Conservation (phyloP, 2,888 invertebrate genomes). For the Calameuta idolon region DNA sequence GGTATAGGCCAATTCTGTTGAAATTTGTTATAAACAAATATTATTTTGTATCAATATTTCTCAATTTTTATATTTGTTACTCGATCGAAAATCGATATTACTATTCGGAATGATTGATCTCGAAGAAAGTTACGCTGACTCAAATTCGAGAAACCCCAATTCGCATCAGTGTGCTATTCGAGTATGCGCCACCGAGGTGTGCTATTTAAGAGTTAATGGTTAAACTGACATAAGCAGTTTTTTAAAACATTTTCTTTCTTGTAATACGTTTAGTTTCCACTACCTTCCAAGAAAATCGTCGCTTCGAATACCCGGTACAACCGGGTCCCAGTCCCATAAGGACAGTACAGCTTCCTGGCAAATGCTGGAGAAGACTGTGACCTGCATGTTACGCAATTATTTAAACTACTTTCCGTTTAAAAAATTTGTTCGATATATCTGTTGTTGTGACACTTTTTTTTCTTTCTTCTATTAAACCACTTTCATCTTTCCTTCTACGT, state of each 20-base stretch:
- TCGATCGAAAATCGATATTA: no score
- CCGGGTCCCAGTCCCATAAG: slow-evolving; percentile 88
- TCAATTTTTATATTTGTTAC: no score
- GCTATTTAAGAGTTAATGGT: no score
- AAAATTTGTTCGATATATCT: not conserved
- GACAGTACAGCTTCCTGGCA: slow-evolving; percentile 81
- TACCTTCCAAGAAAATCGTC: slow-evolving; percentile 90
- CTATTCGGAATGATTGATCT: no score
- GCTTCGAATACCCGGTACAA: slow-evolving; percentile 80
- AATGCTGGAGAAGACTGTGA: slow-evolving; percentile 80
- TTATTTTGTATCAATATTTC: no score
- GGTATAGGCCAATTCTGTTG: no score
- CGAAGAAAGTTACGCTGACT: no score
- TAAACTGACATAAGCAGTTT: not conserved
- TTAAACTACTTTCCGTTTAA: not conserved
- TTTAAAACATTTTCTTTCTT: not conserved
- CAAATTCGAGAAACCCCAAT: no score
- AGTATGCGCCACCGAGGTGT: no score
- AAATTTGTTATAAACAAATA: no score
- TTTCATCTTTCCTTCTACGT: not conserved
- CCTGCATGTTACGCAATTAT: slow-evolving; percentile 68
- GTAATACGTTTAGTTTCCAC: slow-evolving; percentile 25
- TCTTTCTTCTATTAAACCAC: not conserved
- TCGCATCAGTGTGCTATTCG: no score
- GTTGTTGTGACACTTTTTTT: not conserved